phyloP scores from a whole-genome alignment of 2,113 vertebrate species.

The Asarcornis scutulata region DNA sequence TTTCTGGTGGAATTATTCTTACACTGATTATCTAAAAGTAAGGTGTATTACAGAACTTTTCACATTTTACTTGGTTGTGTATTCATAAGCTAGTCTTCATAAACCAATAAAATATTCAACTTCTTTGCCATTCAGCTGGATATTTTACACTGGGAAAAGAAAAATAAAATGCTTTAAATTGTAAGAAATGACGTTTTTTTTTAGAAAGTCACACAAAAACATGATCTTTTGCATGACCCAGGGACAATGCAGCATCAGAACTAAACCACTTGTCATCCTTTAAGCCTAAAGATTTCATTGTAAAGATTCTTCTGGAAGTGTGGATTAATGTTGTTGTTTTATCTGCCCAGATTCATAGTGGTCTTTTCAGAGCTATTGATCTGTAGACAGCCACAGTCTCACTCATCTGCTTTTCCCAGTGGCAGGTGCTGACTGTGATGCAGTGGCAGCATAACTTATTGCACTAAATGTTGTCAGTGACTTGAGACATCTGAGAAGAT shows the following conservation, averaged over 20 bases:
- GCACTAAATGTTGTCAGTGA: not conserved
- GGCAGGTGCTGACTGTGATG: accelerated
- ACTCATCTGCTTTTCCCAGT: not conserved
- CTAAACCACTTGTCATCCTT: not conserved
- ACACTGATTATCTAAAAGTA: not conserved
- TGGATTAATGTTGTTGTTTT: not conserved
- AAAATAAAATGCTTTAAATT: not conserved
- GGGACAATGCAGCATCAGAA: not conserved
- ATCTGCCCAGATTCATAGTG: not conserved
- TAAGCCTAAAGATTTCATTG: not conserved
- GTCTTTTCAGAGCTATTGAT: not conserved
- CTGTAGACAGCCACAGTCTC: not conserved
- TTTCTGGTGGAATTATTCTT: not conserved
- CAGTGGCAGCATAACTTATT: not conserved
- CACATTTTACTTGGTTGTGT: not conserved
- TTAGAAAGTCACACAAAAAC: not conserved
- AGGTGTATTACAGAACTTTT: not conserved
- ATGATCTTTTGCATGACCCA: not conserved
- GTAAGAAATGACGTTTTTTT: not conserved
- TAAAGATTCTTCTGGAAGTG: not conserved
- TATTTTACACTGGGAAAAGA: not conserved
- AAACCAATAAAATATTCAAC: not conserved
- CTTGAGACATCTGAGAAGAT: not conserved
- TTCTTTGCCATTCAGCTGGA: not conserved
- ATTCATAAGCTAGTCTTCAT: not conserved